Conservation (phyloP, 1,140 invertebrate genomes). For the Drosophila fuyamai region DNA sequence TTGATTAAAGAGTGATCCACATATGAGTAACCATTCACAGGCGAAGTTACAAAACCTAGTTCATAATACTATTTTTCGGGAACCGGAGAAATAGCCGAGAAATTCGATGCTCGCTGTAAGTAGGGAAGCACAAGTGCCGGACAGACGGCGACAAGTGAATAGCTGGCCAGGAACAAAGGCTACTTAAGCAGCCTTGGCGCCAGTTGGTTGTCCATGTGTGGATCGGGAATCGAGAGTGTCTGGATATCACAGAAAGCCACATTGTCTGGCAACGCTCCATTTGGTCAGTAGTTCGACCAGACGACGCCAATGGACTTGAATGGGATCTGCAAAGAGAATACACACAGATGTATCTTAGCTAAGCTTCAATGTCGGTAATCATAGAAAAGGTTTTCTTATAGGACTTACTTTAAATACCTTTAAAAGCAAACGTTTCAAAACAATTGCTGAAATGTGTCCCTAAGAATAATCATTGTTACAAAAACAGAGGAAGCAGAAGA, state of each 20-base stretch:
- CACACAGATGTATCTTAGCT: background rate
- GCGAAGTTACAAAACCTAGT: too few relatives aligned
- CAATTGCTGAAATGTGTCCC: too few relatives aligned
- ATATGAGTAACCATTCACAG: too few relatives aligned
- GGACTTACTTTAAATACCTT: background rate
- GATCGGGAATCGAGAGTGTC: too few relatives aligned
- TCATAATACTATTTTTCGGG: background rate
- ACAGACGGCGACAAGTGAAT: slow-evolving; percentile 68
- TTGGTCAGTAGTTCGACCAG: slow-evolving; percentile 46
- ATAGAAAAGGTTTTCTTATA: background rate
- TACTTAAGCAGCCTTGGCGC: slow-evolving; percentile 71
- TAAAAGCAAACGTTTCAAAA: too few relatives aligned
- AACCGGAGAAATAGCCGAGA: slow-evolving; percentile 38
- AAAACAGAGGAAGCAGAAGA: too few relatives aligned
- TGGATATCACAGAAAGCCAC: slow-evolving; percentile 39
- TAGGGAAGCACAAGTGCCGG: slow-evolving; percentile 28
- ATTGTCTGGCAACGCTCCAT: slow-evolving; percentile 78
- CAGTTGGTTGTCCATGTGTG: slow-evolving; percentile 46
- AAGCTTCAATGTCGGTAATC: background rate
- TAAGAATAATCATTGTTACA: too few relatives aligned
- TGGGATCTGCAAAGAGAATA: background rate
- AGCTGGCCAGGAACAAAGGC: slow-evolving; percentile 38
- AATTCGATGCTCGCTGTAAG: slow-evolving; percentile 56
- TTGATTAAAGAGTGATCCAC: too few relatives aligned
- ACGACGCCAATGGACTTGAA: slow-evolving; percentile 50